A percentile compares a stretch with the other conserved stretches of the same genome.
Conservation (phyloP, 2,888 invertebrate species). For the Apoderus coryli region DNA sequence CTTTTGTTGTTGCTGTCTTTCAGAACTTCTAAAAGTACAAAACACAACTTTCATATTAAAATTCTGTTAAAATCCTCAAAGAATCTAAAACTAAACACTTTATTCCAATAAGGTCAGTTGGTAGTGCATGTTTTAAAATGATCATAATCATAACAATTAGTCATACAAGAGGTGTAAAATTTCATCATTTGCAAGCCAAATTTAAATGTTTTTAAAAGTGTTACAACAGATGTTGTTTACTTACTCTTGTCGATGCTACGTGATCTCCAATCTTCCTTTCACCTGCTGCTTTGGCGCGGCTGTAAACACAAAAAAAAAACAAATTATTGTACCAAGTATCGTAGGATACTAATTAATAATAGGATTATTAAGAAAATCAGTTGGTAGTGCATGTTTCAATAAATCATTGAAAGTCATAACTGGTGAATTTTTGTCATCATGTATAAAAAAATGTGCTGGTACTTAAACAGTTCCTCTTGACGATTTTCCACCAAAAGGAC, state of each 20-base stretch:
- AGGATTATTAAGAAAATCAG: slow-evolving; percentile 9
- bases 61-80: too few relatives aligned
- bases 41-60: too few relatives aligned
- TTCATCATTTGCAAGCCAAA: slow-evolving; percentile 17
- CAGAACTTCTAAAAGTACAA: too few relatives aligned
- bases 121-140: slow-evolving; percentile 15
- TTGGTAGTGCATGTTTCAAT: slow-evolving; percentile 15
- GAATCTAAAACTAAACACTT: neutral
- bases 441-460: slow-evolving; percentile 5
- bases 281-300: neutral
- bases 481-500: neutral
- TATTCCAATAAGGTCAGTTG: slow-evolving; percentile 11
- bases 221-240: neutral
- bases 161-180: slow-evolving; percentile 13
- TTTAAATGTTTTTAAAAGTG: slow-evolving; percentile 1
- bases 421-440: slow-evolving; percentile 16
- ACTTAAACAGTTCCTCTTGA: too few relatives aligned
- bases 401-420: slow-evolving; percentile 10
- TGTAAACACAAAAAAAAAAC: neutral
- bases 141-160: slow-evolving; percentile 7
- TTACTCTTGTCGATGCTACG: neutral
- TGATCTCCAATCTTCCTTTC: neutral
- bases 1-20: too few relatives aligned
- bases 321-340: neutral
- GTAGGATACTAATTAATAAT: slow-evolving; percentile 2